phyloP scores from a whole-genome alignment of 2,888 invertebrate species.

The Caenorhabditis panamensis region DNA sequence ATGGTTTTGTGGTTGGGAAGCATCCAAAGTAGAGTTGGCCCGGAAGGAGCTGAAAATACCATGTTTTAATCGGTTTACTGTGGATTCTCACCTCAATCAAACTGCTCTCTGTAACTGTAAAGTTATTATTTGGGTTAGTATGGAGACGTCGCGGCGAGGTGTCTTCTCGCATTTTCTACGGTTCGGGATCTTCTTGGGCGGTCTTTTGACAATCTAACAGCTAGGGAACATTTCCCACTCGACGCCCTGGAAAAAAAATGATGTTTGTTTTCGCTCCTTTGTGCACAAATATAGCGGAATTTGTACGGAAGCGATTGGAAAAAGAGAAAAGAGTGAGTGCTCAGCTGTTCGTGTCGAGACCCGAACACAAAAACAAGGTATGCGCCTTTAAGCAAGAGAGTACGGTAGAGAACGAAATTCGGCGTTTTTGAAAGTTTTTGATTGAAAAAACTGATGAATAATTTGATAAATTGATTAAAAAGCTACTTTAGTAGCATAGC shows the following conservation, averaged over 20 bases:
- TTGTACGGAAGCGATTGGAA: neutral
- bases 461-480: no score
- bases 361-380: neutral
- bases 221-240: constrained; percentile 30
- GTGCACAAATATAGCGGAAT: constrained; percentile 19
- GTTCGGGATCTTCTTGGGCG: neutral
- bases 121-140: constrained; percentile 11
- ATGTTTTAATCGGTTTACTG: constrained; percentile 4
- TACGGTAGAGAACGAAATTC: neutral
- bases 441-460: no score
- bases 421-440: no score
- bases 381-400: neutral
- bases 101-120: constrained; percentile 12
- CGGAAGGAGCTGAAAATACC: constrained; percentile 57
- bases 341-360: constrained; percentile 27
- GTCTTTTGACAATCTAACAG: constrained; percentile 24
- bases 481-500: no score
- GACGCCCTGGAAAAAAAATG: constrained; percentile 28
- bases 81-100: constrained; percentile 44
- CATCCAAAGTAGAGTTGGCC: constrained; percentile 69
- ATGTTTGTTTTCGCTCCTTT: constrained; percentile 20
- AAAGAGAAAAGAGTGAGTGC: constrained; percentile 2
- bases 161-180: constrained; percentile 30
- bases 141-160: constrained; percentile 28
- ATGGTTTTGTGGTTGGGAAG: constrained; percentile 17